These are phyloP conservation scores for Corythaixoides concolor DNA, from an alignment of 2,113 vertebrate genomes.

Conservation along the genomic window DNA sequence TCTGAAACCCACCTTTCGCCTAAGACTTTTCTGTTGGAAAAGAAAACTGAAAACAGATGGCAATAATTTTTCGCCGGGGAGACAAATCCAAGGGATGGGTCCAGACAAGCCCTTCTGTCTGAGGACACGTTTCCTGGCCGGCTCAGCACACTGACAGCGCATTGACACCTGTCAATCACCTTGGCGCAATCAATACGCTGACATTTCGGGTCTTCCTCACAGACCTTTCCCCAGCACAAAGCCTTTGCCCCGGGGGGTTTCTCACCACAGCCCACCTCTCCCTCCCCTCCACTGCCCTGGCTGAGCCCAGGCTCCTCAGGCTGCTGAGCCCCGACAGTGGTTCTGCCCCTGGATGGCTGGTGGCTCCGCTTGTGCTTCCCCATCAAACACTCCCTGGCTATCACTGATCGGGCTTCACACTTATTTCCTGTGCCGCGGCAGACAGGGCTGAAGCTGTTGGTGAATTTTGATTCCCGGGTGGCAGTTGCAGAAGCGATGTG, in stretches of 20 bases:
- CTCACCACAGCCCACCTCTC: not conserved
- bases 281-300: not conserved
- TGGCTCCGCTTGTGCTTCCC: not conserved
- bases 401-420: not conserved
- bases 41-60: not conserved
- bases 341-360: not conserved
- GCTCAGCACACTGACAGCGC: not conserved
- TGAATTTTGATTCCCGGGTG: not conserved
- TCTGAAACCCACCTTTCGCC: not conserved
- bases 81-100: not conserved
- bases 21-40: not conserved
- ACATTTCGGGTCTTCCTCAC: not conserved
- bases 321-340: not conserved
- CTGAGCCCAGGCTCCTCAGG: not conserved
- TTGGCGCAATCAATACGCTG: not conserved
- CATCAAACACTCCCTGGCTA: not conserved
- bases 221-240: not conserved
- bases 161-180: not conserved
- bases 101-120: not conserved
- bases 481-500: not conserved
- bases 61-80: accelerated
- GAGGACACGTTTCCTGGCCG: accelerated
- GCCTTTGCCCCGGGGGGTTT: not conserved
- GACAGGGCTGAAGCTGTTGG: not conserved
- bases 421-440: not conserved